phyloP scores from a whole-genome alignment of 2,113 vertebrate genomes.

The Aepyceros melampus region DNA sequence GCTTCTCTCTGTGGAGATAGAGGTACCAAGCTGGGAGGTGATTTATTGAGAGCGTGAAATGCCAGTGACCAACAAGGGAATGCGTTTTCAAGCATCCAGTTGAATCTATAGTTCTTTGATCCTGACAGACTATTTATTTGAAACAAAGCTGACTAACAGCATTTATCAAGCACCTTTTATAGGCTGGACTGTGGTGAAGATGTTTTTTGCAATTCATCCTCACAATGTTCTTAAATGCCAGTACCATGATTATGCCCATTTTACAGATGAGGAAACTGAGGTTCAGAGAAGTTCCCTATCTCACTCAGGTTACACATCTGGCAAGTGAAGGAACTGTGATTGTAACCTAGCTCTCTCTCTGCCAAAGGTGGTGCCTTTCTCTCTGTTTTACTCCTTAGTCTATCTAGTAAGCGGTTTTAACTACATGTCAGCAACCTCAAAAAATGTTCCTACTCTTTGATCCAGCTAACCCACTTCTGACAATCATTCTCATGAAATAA shows the following conservation, averaged over 20 bases:
- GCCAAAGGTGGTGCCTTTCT: background rate
- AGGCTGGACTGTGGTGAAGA: background rate
- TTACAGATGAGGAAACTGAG: background rate
- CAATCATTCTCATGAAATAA: background rate
- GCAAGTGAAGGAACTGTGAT: no score
- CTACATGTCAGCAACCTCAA: background rate
- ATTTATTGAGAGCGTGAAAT: background rate
- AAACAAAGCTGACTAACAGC: background rate
- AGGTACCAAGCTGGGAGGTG: background rate
- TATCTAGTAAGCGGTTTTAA: background rate
- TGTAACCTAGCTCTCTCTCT: background rate
- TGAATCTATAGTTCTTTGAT: background rate
- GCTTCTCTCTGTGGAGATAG: background rate
- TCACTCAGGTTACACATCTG: background rate
- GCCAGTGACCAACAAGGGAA: background rate
- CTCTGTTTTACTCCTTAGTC: background rate
- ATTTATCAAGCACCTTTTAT: background rate
- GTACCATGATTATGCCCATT: background rate
- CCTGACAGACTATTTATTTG: background rate
- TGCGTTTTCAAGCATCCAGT: background rate
- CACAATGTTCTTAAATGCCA: background rate
- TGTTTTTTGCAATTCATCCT: background rate
- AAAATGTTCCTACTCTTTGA: background rate
- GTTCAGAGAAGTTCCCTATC: background rate
- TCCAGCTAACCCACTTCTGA: background rate